Conservation (phyloP, 2,888 invertebrate genomes). For the Caprella mutica region DNA sequence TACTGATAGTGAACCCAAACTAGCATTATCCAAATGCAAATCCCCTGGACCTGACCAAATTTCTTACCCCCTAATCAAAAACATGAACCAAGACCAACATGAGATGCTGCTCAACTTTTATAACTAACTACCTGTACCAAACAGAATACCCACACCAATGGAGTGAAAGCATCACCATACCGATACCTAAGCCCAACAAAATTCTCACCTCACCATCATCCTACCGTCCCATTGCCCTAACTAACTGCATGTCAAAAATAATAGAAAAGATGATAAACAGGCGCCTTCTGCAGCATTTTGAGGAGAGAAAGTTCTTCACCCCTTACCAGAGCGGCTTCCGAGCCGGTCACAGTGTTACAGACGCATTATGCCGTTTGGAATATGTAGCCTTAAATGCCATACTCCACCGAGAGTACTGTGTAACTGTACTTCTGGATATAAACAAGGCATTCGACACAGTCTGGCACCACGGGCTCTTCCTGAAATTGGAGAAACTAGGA, state of each 20-base stretch:
- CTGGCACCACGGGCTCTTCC: background rate
- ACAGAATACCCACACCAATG: background rate
- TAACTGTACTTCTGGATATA: too few species aligned
- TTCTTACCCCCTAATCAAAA: background rate
- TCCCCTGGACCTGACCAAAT: background rate
- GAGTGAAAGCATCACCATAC: background rate
- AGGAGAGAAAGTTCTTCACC: too few species aligned
- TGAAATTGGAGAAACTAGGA: background rate
- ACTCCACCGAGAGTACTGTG: too few species aligned
- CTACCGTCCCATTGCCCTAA: too few species aligned
- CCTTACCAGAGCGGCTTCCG: too few species aligned
- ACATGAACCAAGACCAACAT: background rate
- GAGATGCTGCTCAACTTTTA: background rate
- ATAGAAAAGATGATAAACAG: too few species aligned
- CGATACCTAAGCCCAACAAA: background rate
- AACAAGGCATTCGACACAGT: background rate
- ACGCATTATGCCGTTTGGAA: background rate
- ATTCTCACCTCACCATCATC: background rate
- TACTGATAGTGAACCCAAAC: background rate
- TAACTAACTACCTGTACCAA: background rate
- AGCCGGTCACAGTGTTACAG: background rate
- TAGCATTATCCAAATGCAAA: background rate
- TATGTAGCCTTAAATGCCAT: background rate
- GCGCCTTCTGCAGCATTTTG: too few species aligned
- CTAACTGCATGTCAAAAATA: too few species aligned